Evolutionary conservation across 2,888 invertebrate species (phyloP).

Genomic region (Macaria notata): DNA sequence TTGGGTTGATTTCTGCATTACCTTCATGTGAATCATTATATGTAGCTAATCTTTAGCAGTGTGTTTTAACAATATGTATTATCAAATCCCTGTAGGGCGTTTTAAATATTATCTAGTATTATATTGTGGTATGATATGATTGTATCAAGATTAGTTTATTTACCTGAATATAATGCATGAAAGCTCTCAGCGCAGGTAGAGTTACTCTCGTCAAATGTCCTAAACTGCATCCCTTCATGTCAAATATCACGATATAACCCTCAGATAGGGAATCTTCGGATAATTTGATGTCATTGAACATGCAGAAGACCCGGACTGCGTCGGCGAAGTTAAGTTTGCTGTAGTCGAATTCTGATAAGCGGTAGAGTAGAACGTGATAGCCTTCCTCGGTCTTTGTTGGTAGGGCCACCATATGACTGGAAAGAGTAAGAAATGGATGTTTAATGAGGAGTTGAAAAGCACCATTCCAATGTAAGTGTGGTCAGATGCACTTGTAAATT

Average conservation of each 20-base stretch:
- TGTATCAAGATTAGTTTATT: no score
- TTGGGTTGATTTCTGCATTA: no score
- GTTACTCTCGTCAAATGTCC: conserved; percentile 85
- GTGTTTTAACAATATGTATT: no score
- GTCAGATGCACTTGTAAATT: no score
- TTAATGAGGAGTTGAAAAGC: neutral
- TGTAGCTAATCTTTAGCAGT: no score
- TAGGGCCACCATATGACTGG: conserved; percentile 83
- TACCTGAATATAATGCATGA: conserved; percentile 86
- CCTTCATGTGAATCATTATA: no score
- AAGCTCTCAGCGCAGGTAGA: conserved; percentile 83
- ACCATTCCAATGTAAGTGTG: no score
- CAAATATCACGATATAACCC: conserved; percentile 85
- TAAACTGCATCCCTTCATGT: conserved; percentile 85
- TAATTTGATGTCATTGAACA: conserved; percentile 85
- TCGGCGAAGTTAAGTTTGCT: conserved; percentile 85
- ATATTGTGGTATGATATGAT: no score
- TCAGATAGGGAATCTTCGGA: conserved; percentile 83
- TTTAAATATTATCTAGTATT: no score
- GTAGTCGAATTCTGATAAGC: conserved; percentile 83
- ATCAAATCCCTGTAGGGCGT: no score
- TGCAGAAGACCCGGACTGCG: conserved; percentile 84
- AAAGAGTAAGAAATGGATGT: conserved; percentile 35
- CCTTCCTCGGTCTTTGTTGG: conserved; percentile 84
- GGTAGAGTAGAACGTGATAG: conserved; percentile 83